Conservation (phyloP, 1,140 invertebrate genomes). For the Octopus sinensis region DNA sequence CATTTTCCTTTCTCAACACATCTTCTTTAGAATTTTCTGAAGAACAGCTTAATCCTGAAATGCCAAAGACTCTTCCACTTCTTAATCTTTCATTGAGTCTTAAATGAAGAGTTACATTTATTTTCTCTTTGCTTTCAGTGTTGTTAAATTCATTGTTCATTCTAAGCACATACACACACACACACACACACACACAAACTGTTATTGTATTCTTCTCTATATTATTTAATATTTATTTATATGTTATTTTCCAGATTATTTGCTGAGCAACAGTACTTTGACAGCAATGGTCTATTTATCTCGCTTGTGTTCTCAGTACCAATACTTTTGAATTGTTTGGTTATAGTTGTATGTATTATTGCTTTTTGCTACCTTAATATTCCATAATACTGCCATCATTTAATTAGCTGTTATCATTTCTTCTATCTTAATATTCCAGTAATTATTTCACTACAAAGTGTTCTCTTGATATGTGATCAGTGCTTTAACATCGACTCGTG, state of each 20-base stretch:
- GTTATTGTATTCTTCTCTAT: background rate
- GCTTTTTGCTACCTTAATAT: too few relatives aligned
- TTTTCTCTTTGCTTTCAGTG: background rate
- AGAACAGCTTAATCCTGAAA: too few relatives aligned
- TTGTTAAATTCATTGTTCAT: slow-evolving; percentile 1
- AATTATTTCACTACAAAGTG: too few relatives aligned
- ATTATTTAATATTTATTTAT: slow-evolving; percentile 13
- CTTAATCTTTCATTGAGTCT: background rate
- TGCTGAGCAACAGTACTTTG: slow-evolving; percentile 87
- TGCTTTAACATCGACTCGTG: too few relatives aligned
- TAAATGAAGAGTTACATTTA: background rate
- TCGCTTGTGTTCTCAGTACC: slow-evolving; percentile 87
- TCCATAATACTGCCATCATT: too few relatives aligned
- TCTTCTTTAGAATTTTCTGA: too few relatives aligned
- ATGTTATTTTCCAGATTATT: slow-evolving; percentile 65
- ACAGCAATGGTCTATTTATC: slow-evolving; percentile 87
- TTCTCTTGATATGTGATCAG: too few relatives aligned
- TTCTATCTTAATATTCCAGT: too few relatives aligned
- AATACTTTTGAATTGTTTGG: slow-evolving; percentile 84
- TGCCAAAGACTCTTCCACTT: background rate
- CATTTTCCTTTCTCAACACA: too few relatives aligned
- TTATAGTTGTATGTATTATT: slow-evolving; percentile 73
- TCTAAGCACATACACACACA: background rate
- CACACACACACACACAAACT: background rate
- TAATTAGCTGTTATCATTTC: too few relatives aligned